Base-by-base conservation (phyloP, 1,140 invertebrate species). In the Radopholus similis region DNA sequence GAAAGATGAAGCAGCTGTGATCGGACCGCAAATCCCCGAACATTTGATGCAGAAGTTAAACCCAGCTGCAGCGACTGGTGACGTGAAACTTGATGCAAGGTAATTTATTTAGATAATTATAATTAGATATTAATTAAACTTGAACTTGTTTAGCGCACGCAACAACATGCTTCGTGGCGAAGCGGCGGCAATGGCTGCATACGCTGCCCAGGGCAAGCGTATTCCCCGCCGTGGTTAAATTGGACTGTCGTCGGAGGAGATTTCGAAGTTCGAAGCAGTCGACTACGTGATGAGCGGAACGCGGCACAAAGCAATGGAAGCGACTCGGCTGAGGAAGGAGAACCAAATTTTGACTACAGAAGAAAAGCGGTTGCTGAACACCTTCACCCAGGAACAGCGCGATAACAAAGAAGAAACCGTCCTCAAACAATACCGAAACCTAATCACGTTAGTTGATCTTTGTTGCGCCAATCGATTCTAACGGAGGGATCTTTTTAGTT, bases 141-240 rank as follows among this genome's bases (percentile, higher is more conserved):
- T 18, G 3, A 49, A 60, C 21, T 18, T 53, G 38, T 79, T 77
- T 60, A 86, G 85, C 76, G 86, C 90, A 85, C 92, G 92, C 8
- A 91, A 91, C 82, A 93, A 93, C 59, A 83, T 96, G 71, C 83
- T 95, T 37, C 92, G 92, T 1, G 93, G 93, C 73, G 93, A 96
- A 88, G 93, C 93, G 83, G 92, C 91, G 28, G 94, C 93, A 0
- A 97, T 97, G 93, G 94, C 94, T 44, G 92, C 94, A 6, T 99
- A 91, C 83, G 94, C 98, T 9, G 93, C 94, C 0, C 95, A 98
- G 84, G 96, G 96, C 3, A 98, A 99, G 84, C 86, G 96, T 56
- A 98, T 99, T 79, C 96, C 95, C 0, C 85, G 95, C 28, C 86
- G 95, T 87, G 96, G 96, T 83, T 95, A 99, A 87, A 99, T 99